Evolutionary conservation across 2,888 invertebrate species (phyloP).

Genomic region (Drosophila neonasuta): DNA sequence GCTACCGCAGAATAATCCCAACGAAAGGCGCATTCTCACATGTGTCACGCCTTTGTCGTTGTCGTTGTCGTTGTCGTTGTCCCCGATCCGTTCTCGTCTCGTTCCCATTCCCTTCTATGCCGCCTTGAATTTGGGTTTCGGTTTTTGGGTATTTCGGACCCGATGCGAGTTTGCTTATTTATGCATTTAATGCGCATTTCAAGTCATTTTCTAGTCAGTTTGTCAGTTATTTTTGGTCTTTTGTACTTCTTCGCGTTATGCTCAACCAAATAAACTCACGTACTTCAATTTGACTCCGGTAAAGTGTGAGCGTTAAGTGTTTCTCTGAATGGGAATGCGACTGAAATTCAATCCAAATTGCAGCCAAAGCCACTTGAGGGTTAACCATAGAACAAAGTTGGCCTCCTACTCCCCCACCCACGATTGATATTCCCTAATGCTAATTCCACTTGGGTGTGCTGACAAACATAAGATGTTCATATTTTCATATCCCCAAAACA

Average conservation of each 20-base stretch:
- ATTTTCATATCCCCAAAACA: constrained; percentile 10
- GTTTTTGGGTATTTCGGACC: constrained; percentile 8
- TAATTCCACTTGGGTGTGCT: constrained; percentile 60
- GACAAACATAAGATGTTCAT: constrained; percentile 46
- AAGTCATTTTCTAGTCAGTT: constrained; percentile 45
- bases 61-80: not conserved
- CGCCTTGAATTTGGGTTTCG: constrained; percentile 9
- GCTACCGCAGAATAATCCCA: constrained; percentile 69
- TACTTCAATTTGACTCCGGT: constrained; percentile 52
- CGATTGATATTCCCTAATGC: constrained; percentile 17
- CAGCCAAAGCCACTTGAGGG: constrained; percentile 40
- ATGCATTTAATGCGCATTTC: constrained; percentile 65
- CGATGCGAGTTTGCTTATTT: constrained; percentile 35
- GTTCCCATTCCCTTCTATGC: constrained; percentile 2
- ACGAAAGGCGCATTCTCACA: constrained; percentile 62
- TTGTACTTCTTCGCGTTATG: constrained; percentile 16
- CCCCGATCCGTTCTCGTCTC: constrained; percentile 2
- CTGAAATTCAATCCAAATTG: constrained; percentile 49
- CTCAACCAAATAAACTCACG: constrained; percentile 63
- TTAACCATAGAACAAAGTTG: constrained; percentile 6
- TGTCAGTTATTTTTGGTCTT: constrained; percentile 14
- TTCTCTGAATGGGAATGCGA: constrained; percentile 40
- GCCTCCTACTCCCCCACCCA: constrained; percentile 4
- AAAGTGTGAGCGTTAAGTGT: constrained; percentile 51
- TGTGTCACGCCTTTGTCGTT: constrained; percentile 44